Conservation (phyloP, 1,140 invertebrate species). For the Bombus affinis region DNA sequence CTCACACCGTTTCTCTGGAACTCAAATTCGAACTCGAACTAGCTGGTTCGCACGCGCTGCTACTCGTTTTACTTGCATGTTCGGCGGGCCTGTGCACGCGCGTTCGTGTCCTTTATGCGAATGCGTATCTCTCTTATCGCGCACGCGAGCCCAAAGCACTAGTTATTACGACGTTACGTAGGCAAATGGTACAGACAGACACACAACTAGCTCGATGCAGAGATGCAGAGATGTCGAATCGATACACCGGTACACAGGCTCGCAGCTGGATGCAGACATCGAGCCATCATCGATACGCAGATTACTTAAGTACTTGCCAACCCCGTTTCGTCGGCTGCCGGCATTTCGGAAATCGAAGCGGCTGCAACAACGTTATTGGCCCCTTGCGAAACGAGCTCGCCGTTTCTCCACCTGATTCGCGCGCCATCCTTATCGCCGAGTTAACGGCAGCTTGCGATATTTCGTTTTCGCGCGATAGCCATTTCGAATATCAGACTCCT, state of each 20-base stretch:
- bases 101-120: neutral
- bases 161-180: slow-evolving; percentile 57
- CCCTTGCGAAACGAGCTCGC: neutral
- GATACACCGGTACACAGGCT: slow-evolving; percentile 23
- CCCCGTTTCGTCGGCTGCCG: neutral
- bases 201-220: neutral
- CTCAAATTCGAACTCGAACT: neutral
- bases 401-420: neutral
- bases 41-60: neutral
- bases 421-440: slow-evolving; percentile 8
- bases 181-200: slow-evolving; percentile 55
- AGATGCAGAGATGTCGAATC: slow-evolving; percentile 31
- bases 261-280: slow-evolving; percentile 36
- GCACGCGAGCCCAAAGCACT: slow-evolving; percentile 29
- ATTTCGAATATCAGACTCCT: slow-evolving; percentile 1
- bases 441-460: slow-evolving; percentile 9
- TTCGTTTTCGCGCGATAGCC: neutral
- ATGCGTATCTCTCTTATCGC: neutral
- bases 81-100: neutral
- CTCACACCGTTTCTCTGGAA: neutral
- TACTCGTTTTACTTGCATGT: neutral
- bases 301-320: slow-evolving; percentile 28
- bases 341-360: slow-evolving; percentile 44
- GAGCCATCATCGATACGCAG: slow-evolving; percentile 49
- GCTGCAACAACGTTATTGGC: neutral